Base-by-base conservation (phyloP, 2,797 vertebrate genomes). In the Botia almorhae region DNA sequence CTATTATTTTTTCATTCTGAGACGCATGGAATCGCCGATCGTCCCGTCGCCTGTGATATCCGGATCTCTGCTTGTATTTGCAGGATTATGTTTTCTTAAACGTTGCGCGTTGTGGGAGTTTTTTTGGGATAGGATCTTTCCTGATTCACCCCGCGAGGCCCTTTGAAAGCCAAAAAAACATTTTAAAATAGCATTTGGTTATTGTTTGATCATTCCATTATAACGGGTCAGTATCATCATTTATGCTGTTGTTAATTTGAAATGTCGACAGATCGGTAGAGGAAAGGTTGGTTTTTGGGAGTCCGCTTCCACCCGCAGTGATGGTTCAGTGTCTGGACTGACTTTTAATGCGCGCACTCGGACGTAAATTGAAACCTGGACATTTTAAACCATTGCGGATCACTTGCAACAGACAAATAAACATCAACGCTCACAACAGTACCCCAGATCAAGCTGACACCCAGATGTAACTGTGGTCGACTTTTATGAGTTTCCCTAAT, bases 131-230 rank as follows among this genome's bases (percentile, higher is more conserved):
- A 78, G 75, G 76, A 65, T 80, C 23, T 76, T 68, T 85, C 74
- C 69, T 72, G 51, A 63, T 64, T 84, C 51, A 50, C 56, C 60
- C 36, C 51, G 39, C 48, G 64, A 84, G 85, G 83, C 84, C 87
- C 64, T 58, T 63, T 88, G 88, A 86, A 83, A 83, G 86, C 86
- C 84, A 88, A 88, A 87, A 84, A 74, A 69, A 84, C 51, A 83
- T 75, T 78, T 8, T 7, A 43, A 43, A 43, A 43, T 8, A 43
- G 7, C 39, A 7, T 82, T 64, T 76, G 12, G 10, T 29, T 16
- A 55, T 43, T 36, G 78, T 74, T 82, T 71, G 53, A 63, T 16
- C 85, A 87, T 87, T 83, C 3, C 83, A 43, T 43, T 43, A 0
- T 8, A 83, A 82, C 85, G 51, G 83, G 83, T 64, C 12, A 29